Evolutionary conservation across 2,888 invertebrate genomes (phyloP), one percentile per base, ranked within the genome.

Genomic region (Cerceris rybyensis): DNA sequence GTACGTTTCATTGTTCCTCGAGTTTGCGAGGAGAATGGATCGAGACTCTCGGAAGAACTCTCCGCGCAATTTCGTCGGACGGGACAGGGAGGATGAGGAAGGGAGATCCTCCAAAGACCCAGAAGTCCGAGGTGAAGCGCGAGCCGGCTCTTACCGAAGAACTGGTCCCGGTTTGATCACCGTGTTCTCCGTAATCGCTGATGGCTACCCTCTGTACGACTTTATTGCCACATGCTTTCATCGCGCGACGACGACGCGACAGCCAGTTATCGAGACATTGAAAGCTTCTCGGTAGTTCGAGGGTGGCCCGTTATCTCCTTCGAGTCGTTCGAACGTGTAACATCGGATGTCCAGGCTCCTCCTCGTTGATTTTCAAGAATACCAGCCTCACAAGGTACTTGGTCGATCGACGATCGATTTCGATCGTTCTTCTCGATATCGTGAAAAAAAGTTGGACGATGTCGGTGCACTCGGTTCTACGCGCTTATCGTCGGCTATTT

Each of bases 261-360:
- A 72, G 13, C 41, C 74, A 61, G 59, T 77, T 81, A 81, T 81
- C 81, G 71, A 28, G 55, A 46, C 74, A 81, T 77, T 81, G 81
- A 75, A 74, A 81, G 77, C 60, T 81, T 81, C 81, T 81, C 69
- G 81, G 81, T 81, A 81, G 70, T 67, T 78, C 58, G 68, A 81
- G 70, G 81, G 77, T 81, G 81, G 81, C 74, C 81, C 64, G 69
- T 81, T 81, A 81, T 81, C 81, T 71, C 16, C 13, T 9, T 69
- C 39, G 46, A 81, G 71, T 72, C 63, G 43, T 59, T 58, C 43
- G 46, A 50, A 68, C 70, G 77, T 68, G 68, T 71, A 77, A 71
- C 81, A 57, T 68, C 81, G 65, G 50, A 58, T 64, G 75, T 75
- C 65, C 41, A 28, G 63, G 5, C 43, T 63, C 16, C 43, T 63